Base-by-base conservation (phyloP, 1,140 invertebrate genomes). In the Neodiprion fabricii region DNA sequence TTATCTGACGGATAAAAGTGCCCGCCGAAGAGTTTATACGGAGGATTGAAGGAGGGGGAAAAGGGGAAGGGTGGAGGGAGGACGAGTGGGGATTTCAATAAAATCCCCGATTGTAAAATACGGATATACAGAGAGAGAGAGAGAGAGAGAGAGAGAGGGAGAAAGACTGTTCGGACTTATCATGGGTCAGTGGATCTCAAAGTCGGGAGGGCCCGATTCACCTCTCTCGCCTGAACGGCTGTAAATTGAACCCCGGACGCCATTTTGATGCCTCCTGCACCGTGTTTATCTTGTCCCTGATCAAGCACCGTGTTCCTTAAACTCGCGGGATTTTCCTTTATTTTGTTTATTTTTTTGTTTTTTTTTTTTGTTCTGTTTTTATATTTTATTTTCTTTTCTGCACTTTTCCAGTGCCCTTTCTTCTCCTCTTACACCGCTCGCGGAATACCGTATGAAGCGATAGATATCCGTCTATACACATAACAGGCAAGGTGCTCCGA, bases 1-100 rank as follows among this genome's bases (percentile, higher is more conserved):
- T 86, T 86, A 87, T 87, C 84, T 79, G 78, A 76, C 76, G 75
- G 82, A 87, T 86, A 86, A 86, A 85, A 85, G 84, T 84, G 83
- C 85, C 85, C 78, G 81, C 8, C n/a, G 53, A 61, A 77, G 83
- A 85, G 83, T 85, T 85, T 85, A 85, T 86, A 85, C 81, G n/a
- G 53, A 11, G 53, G n/a, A 8, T n/a, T 61, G 53, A 12, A 11
- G n/a, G n/a, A n/a, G 2, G 53, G 11, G 53, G 53, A 4, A n/a
- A 40, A 40, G 28, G 5, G 79, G 77, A 79, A 68, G 66, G 71
- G 75, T 28, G 50, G 71, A 67, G 48, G 21, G n/a, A 23, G 61
- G 72, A 68, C 79, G 74, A 72, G 79, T 71, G 80, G n/a, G 84
- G 81, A 86, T 86, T 84, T 86, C 84, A 86, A 86, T 87, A 85